These are phyloP conservation scores for Drosophila rubida DNA, from an alignment of 2,888 invertebrate species.

Conservation along the genomic window DNA sequence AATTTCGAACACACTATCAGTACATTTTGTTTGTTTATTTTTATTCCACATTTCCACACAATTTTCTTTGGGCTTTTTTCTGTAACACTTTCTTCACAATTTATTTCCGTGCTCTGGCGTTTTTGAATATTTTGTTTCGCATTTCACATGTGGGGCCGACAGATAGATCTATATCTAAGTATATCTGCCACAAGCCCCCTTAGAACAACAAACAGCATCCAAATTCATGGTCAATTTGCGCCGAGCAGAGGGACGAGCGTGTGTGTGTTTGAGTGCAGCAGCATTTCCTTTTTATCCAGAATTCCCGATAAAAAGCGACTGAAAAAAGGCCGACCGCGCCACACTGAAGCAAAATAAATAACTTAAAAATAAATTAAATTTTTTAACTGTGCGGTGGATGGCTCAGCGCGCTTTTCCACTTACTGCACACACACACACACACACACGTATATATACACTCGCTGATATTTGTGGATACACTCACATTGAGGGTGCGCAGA, in stretches of 20 bases:
- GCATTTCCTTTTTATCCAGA: conserved; percentile 64
- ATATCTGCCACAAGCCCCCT: conserved; percentile 17
- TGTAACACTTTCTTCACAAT: conserved; percentile 18
- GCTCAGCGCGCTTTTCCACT: conserved; percentile 61
- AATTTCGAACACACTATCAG: background rate
- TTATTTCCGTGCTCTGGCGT: conserved; percentile 22
- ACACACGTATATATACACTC: conserved; percentile 14
- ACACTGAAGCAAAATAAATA: conserved; percentile 48
- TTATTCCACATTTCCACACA: conserved; percentile 32
- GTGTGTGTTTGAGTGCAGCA: conserved; percentile 11
- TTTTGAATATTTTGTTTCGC: conserved; percentile 20
- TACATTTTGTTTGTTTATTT: conserved; percentile 14
- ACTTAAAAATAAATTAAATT: conserved; percentile 77
- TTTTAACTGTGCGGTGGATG: conserved; percentile 59
- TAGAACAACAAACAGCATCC: conserved; percentile 33
- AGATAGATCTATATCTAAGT: conserved; percentile 23
- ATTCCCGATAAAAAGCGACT: conserved; percentile 54
- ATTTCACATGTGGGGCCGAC: conserved; percentile 35
- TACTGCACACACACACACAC: conserved; percentile 44
- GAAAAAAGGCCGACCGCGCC: conserved; percentile 53
- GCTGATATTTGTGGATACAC: conserved; percentile 25
- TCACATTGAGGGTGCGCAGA: conserved; percentile 62
- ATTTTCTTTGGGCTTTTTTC: background rate
- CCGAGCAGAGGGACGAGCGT: conserved; percentile 13
- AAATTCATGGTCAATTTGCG: conserved; percentile 74